Evolutionary conservation across 2,113 vertebrate species (phyloP), one percentile per base, ranked within the genome.

Genomic region (Natator depressus): DNA sequence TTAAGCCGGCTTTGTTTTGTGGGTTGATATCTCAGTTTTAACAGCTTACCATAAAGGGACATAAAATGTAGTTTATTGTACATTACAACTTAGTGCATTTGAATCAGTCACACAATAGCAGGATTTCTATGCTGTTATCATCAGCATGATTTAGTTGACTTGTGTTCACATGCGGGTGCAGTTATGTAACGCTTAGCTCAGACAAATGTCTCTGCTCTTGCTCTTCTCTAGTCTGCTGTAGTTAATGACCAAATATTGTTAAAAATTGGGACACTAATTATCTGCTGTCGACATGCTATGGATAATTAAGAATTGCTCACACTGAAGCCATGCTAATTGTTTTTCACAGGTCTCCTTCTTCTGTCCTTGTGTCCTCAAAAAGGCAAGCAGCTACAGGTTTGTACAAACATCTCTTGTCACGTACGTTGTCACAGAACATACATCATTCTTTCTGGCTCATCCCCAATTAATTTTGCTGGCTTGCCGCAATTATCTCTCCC

Each of bases 261-360:
- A 97, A 98, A 98, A 98, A 98, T 97, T 97, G 95, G 97, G 96
- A 98, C 97, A 97, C 97, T 98, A 99, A 99, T 98, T 98, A 98
- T 98, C 95, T 98, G 97, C 98, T 98, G 98, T 98, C 98, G 95
- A 98, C 98, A 98, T 96, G 98, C 96, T 98, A 98, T 96, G 96
- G 97, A 94, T 98, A 99, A 99, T 99, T 99, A 99, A 97, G 97
- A 98, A 96, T 62, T 96, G 96, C 86, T 98, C 96, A 96, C 89
- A 96, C 96, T 97, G 97, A 98, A 97, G 94, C 94, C 94, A 96
- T 93, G 89, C 89, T 98, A 98, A 99, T 98, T 98, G 98, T 98
- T 98, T 97, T 97, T 96, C 98, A 95, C 94, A 97, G 80, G 95
- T 98, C 98, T 98, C 98, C 98, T 98, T 98, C 96, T 95, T 89